Evolutionary conservation across 2,113 vertebrate species (phyloP).

Genomic region (Misgurnus mizolepis): DNA sequence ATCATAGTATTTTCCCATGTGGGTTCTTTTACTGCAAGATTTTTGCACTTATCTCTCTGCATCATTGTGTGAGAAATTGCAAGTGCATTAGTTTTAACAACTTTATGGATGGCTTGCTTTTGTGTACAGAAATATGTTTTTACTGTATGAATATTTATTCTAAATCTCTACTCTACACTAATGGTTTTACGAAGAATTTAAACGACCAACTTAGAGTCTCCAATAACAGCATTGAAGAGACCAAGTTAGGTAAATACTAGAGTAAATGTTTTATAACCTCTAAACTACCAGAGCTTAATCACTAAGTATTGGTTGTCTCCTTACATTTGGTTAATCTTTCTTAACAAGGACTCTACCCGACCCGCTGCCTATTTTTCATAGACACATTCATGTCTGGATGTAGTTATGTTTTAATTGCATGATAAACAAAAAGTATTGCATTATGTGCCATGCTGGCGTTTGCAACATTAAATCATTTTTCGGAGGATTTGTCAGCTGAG

Average conservation of each 20-base stretch:
- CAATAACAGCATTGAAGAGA: constrained; percentile 21
- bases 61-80: not conserved
- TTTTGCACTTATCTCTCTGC: constrained; percentile 34
- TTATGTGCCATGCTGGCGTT: not conserved
- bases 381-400: too few relatives aligned
- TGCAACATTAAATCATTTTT: not conserved
- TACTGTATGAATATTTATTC: not conserved
- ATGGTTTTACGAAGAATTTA: not conserved
- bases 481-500: not conserved
- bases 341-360: constrained; percentile 29
- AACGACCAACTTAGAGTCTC: not conserved
- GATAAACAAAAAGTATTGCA: not conserved
- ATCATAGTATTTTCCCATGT: not conserved
- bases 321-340: constrained; percentile 62
- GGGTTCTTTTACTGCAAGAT: constrained; percentile 36
- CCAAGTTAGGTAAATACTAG: constrained; percentile 33
- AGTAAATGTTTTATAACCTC: constrained; percentile 16
- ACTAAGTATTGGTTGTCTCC: constrained; percentile 62
- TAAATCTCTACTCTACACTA: not conserved
- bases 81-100: not conserved
- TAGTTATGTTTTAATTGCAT: not conserved
- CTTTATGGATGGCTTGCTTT: not conserved
- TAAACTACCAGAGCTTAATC: constrained; percentile 51
- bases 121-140: not conserved
- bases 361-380: constrained; percentile 3